Base-by-base conservation (phyloP, 2,113 vertebrate species). In the Syngnathus scovelli region DNA sequence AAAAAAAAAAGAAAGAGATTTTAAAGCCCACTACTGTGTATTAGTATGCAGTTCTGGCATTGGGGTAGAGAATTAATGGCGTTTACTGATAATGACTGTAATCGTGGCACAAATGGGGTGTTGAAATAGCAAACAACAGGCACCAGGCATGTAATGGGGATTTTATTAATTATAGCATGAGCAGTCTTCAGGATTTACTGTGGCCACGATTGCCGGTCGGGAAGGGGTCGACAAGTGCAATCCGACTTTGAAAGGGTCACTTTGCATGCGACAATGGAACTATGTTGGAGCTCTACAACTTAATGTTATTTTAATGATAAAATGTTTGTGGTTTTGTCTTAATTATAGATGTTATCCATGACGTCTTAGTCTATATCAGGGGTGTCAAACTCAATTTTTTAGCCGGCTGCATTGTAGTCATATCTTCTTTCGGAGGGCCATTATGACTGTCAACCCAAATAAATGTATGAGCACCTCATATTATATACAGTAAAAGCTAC, bases 71-170 rank as follows among this genome's bases (percentile, higher is more conserved):
- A 92, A 92, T 92, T 92, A 92, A 92, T 93, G 91, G 89, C 84
- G 86, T 86, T 90, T 88, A 91, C 92, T 93, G 90, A 93, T 92
- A 93, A 93, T 92, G 89, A 91, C 91, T 90, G 91, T 92, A 93
- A 92, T 92, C 86, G 89, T 90, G 87, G 90, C 90, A 92, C 90
- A 93, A 93, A 93, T 92, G 90, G 91, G 90, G 90, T 92, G 92
- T 92, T 92, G 91, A 92, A 92, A 92, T 92, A 92, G 91, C 91
- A 92, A 92, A 92, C 91, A 92, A 92, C 91, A 83, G 90, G 90
- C 91, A 92, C 89, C 88, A 91, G 89, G 89, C 90, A 92, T 92
- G 92, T 92, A 92, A 92, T 92, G 87, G 89, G 89, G 88, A 88
- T 92, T 92, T 92, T 91, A 91, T 92, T 91, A 92, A 92, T 91